These are phyloP conservation scores for Desoria tigrina DNA, from an alignment of 2,888 invertebrate species.

Conservation along the genomic window DNA sequence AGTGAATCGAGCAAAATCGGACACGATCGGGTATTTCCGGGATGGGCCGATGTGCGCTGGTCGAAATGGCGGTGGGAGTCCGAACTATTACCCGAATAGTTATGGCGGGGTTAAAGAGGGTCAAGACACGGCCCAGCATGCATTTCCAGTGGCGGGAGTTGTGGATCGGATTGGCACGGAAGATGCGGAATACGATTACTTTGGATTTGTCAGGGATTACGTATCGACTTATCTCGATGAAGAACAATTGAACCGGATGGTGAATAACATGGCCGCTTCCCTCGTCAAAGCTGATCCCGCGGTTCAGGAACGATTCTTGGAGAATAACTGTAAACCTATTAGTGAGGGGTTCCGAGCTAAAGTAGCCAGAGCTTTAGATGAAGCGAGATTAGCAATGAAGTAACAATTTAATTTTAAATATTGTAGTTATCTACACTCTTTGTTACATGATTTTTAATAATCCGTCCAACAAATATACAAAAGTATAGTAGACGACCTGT, in stretches of 20 bases:
- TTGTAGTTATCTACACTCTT: too few species aligned
- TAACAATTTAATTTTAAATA: too few species aligned
- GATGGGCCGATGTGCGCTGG: slow-evolving; percentile 16
- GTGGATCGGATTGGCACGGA: slow-evolving; percentile 61
- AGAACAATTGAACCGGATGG: slow-evolving; percentile 71
- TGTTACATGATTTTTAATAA: too few species aligned
- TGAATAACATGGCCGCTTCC: slow-evolving; percentile 76
- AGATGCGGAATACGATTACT: slow-evolving; percentile 91
- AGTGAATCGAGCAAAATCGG: slow-evolving; percentile 24
- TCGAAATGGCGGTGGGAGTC: slow-evolving; percentile 19
- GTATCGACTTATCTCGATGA: slow-evolving; percentile 79
- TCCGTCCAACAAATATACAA: too few species aligned
- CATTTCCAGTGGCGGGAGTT: slow-evolving; percentile 65
- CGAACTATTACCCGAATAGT: slow-evolving; percentile 42
- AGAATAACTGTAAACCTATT: slow-evolving; percentile 16
- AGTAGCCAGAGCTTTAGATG: too few species aligned
- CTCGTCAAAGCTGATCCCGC: slow-evolving; percentile 77
- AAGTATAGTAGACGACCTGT: too few species aligned
- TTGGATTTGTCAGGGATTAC: slow-evolving; percentile 79
- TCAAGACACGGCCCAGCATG: slow-evolving; percentile 59
- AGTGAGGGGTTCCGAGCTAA: slow-evolving; percentile 2
- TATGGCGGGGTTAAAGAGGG: slow-evolving; percentile 24
- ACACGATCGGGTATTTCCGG: slow-evolving; percentile 16
- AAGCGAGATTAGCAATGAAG: too few species aligned
- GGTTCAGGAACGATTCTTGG: slow-evolving; percentile 65